Evolutionary conservation across 2,888 invertebrate species (phyloP), one percentile per base, ranked within the genome.

Genomic region (Boloria euphrosyne): DNA sequence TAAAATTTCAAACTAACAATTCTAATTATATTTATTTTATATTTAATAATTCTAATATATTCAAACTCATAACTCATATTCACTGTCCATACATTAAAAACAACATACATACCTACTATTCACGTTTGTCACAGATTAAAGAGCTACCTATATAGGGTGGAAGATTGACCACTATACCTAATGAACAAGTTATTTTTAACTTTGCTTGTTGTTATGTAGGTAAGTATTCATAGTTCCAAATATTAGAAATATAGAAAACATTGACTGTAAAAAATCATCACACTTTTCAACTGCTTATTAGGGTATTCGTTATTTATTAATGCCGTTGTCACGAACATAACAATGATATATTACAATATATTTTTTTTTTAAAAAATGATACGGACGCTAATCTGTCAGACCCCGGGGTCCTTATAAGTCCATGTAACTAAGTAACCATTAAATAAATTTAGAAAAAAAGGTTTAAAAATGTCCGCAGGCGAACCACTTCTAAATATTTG

Each of bases 401-500:
- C 84, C 82, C 84, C 80, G 83, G 79, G 82, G 82, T 38, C 80
- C 87, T 87, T 87, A 80, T 81, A 86, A 86, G 84, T 84, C 89
- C 79, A 82, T 83, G 80, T 82, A 77, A 88, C 85, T 87, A 86
- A 87, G 87, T 87, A 84, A 89, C 90, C 86, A 90, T 92, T 90
- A 90, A 91, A 89, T 91, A 90, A 89, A 90, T 88, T 88, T 81
- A 81, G 78, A 83, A 84, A 88, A 86, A 84, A 77, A 67, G 52
- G 65, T 71, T 69, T 74, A 86, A 88, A 88, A 88, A 83, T 79
- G 78, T 81, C 84, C 84, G 78, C 80, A 81, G 85, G 83, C 84
- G 79, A 81, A 85, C 87, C 89, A 85, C 84, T 88, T 84, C 86
- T 86, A 87, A 89, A 91, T 91, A 90, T 91, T 91, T 91, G 89